phyloP scores from a whole-genome alignment of 2,888 invertebrate species.

The Morinoia aosen region DNA sequence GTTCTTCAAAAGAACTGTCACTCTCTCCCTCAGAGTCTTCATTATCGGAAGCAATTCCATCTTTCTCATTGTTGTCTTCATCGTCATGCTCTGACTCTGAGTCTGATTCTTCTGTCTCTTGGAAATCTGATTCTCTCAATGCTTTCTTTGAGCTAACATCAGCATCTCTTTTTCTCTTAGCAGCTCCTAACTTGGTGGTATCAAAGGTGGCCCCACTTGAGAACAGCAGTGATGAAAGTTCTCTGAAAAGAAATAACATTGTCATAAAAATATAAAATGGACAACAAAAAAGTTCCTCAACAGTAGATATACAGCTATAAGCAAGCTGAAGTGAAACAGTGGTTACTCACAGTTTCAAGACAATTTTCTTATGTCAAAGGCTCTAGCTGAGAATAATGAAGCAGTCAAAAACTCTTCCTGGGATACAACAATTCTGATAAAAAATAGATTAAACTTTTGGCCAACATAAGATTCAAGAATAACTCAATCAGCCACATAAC shows the following conservation, averaged over 20 bases:
- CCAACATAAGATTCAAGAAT: too few species aligned
- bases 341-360: too few species aligned
- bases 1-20: background rate
- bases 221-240: conserved; percentile 46
- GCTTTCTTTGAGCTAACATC: background rate
- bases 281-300: too few species aligned
- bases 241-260: conserved; percentile 45
- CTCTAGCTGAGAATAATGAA: too few species aligned
- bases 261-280: background rate
- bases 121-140: background rate
- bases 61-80: background rate
- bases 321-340: background rate
- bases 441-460: too few species aligned
- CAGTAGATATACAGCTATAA: too few species aligned
- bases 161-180: background rate
- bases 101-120: conserved; percentile 11
- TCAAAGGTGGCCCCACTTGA: conserved; percentile 8
- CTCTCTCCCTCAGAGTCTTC: background rate
- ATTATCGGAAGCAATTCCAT: background rate
- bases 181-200: background rate
- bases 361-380: too few species aligned
- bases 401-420: too few species aligned
- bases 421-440: too few species aligned
- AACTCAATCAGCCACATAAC: too few species aligned
- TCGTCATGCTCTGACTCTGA: background rate